Base-by-base conservation (phyloP, 2,113 vertebrate genomes). In the Siniperca knerii region DNA sequence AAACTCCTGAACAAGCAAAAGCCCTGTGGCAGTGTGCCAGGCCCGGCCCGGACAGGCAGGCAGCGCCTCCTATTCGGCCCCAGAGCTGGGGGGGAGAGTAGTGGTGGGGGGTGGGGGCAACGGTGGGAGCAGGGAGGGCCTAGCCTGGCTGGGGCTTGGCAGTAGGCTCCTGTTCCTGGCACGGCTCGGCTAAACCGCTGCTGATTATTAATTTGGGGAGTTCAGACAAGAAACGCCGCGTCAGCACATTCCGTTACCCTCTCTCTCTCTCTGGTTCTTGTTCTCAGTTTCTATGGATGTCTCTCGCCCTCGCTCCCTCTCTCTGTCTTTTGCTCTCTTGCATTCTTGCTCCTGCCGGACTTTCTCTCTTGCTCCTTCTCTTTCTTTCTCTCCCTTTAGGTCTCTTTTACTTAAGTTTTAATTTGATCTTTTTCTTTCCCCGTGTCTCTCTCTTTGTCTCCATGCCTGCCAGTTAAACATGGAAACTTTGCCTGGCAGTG, bases 1-100 rank as follows among this genome's bases (percentile, higher is more conserved):
- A 94, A 95, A 95, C 94, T 94, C 93, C 94, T 95, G 94, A 95
- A 95, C 94, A 95, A 95, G 94, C 94, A 95, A 94, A 95, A 95
- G 90, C 92, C 90, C 87, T 12, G 66, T 95, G 92, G 94, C 94
- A 68, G 66, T 62, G 77, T 77, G 94, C 93, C 94, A 92, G 89
- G 61, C 65, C 83, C 66, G 68, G 84, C 85, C 84, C 82, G 72
- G 84, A 81, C 81, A 44, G 72, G 57, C 42, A 83, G 85, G 76
- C 84, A 81, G 78, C 13, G 72, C 83, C 87, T 92, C 90, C 89
- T 90, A 86, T 92, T 92, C n/a, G 82, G 87, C 84, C 84, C 87
- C 84, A 71, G 81, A 87, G 86, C 78, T 76, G 78, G 44, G 83
- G 35, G 11, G 20, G 12, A 54, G 42, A 25, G 71, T 13, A 12